phyloP scores from a whole-genome alignment of 2,888 invertebrate genomes.

The Macrosoma leucophasiata region DNA sequence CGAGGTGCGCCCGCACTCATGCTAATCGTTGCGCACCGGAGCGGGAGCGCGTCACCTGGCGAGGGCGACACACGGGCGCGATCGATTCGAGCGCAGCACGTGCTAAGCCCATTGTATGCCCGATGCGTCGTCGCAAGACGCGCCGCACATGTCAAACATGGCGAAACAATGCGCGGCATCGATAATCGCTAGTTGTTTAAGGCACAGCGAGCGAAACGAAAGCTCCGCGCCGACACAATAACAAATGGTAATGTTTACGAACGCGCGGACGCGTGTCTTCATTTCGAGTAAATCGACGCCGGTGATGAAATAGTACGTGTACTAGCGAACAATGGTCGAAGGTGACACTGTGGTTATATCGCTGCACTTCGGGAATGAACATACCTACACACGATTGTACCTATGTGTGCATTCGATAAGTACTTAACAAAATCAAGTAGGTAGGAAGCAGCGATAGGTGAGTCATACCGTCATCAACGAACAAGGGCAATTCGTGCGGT shows the following conservation, averaged over 20 bases:
- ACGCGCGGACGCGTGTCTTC: slow-evolving; percentile 51
- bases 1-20: slow-evolving; percentile 44
- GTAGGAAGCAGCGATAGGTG: too few species aligned
- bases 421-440: too few species aligned
- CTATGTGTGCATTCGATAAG: too few species aligned
- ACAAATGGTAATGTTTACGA: slow-evolving; percentile 51
- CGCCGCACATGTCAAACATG: slow-evolving; percentile 63
- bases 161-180: slow-evolving; percentile 64
- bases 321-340: slow-evolving; percentile 47
- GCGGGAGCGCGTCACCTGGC: slow-evolving; percentile 58
- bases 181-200: slow-evolving; percentile 57
- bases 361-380: too few species aligned
- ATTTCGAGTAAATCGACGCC: slow-evolving; percentile 48
- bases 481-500: too few species aligned
- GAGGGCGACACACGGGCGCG: slow-evolving; percentile 45
- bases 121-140: slow-evolving; percentile 53
- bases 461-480: too few species aligned
- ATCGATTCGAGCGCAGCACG: slow-evolving; percentile 67
- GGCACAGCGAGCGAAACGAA: slow-evolving; percentile 46
- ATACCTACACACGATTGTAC: too few species aligned
- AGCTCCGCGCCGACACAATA: slow-evolving; percentile 48
- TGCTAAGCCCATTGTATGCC: slow-evolving; percentile 68
- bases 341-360: slow-evolving; percentile 46
- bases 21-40: slow-evolving; percentile 58
- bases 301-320: slow-evolving; percentile 57